phyloP scores from a whole-genome alignment of 2,797 vertebrate genomes.

The Spea hammondii region DNA sequence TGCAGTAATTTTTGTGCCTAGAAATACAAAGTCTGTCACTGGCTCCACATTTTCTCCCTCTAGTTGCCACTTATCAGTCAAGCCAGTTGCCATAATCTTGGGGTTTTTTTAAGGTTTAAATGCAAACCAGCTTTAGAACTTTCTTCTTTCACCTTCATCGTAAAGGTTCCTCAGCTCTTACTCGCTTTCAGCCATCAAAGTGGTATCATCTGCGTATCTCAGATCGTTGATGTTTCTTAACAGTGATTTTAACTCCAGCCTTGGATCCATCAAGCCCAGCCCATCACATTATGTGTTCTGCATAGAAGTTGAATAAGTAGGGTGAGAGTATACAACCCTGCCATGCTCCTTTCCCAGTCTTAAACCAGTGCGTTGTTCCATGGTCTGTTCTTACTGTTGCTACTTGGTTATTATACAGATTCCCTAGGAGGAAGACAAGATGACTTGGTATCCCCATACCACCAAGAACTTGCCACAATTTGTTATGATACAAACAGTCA shows the following conservation, averaged over 20 bases:
- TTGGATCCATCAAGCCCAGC: background rate
- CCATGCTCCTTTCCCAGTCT: background rate
- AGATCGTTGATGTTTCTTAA: background rate
- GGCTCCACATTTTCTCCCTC: too few species aligned
- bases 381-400: background rate
- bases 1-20: too few species aligned
- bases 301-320: background rate
- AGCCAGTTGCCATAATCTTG: background rate
- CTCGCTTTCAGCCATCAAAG: background rate
- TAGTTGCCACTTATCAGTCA: too few species aligned
- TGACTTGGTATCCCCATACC: background rate
- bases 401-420: background rate
- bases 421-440: background rate
- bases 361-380: background rate
- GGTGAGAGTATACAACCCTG: conserved; percentile 4
- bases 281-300: background rate
- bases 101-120: background rate
- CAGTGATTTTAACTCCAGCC: background rate
- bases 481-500: too few species aligned
- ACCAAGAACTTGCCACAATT: background rate
- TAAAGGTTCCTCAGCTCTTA: background rate
- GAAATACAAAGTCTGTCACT: too few species aligned
- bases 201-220: background rate
- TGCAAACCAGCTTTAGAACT: background rate
- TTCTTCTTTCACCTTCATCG: background rate